Base-by-base conservation (phyloP, 2,113 vertebrate species). In the Chionis minor region DNA sequence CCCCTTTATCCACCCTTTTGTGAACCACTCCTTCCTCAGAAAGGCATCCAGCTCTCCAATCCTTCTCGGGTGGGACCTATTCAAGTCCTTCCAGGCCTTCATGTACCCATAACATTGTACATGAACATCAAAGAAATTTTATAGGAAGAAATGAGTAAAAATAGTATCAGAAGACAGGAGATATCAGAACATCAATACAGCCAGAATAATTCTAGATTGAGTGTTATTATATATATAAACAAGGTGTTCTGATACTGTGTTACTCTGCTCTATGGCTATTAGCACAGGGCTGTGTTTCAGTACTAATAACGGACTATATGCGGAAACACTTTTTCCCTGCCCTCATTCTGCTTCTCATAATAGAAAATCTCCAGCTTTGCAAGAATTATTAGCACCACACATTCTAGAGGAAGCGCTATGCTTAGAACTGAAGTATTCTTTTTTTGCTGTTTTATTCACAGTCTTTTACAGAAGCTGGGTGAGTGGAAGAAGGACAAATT, bases 101-200 rank as follows among this genome's bases (percentile, higher is more conserved):
- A 0, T 7, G 4, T 40, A 40, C 9, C 8, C 2, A 0, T 4
- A 63, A 38, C 6, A 35, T 5, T 12, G 1, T 18, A 27, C 9
- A 23, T 5, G 21, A 79, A 79, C 16, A 42, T 11, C 0, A 86
- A 70, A 70, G 11, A 59, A 45, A 47, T 61, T 61, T 59, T 74
- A 55, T 14, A 54, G 75, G 28, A 80, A 74, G 14, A 77, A 88
- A 85, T 62, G 33, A 52, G 51, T 55, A 47, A 67, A 72, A 77
- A 42, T 6, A 52, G 14, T 38, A 71, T 12, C 19, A 59, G n/a
- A 26, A 81, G 24, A 27, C 30, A 61, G 7, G 42, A 66, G 26
- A 71, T 52, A 32, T 71, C 22, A 70, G 21, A 90, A n/a, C 33
- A 86, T 30, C 21, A 67, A 40, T 12, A 82, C 12, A 75, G 23